A percentile compares a stretch with the other conserved stretches of the same genome.
phyloP scores from a whole-genome alignment of 2,113 vertebrate genomes.

The Tragelaphus buxtoni region DNA sequence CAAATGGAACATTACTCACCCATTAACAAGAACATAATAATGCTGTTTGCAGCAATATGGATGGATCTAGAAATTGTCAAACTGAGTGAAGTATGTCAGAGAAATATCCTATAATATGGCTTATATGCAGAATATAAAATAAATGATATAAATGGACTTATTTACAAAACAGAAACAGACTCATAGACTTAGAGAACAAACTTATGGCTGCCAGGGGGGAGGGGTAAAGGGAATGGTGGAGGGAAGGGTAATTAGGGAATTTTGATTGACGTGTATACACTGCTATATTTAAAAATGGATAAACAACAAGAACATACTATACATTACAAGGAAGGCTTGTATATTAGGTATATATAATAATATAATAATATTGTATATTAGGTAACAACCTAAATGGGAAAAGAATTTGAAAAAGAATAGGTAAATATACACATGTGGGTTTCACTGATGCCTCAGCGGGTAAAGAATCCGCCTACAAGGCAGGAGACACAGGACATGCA shows the following conservation, averaged over 20 bases:
- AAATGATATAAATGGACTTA: background rate
- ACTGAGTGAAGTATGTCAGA: background rate
- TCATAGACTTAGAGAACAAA: background rate
- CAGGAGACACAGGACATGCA: background rate
- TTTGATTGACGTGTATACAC: background rate
- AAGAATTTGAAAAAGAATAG: background rate
- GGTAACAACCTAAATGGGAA: background rate
- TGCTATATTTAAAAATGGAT: background rate
- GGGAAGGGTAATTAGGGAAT: background rate
- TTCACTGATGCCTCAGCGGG: background rate
- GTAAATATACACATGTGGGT: background rate
- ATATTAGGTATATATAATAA: too few species aligned
- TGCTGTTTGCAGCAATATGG: background rate
- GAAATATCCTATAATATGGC: background rate
- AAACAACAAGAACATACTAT: background rate
- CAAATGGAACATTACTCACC: background rate
- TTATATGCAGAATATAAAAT: background rate
- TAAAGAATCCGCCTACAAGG: background rate
- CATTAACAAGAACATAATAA: background rate
- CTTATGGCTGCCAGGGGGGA: fast-evolving
- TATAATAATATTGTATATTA: background rate
- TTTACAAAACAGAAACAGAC: background rate
- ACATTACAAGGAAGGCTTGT: background rate
- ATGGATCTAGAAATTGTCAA: background rate
- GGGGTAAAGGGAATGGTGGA: background rate